Evolutionary conservation across 2,113 vertebrate species (phyloP), one percentile per base, ranked within the genome.

Genomic region (Platysteira castanea): DNA sequence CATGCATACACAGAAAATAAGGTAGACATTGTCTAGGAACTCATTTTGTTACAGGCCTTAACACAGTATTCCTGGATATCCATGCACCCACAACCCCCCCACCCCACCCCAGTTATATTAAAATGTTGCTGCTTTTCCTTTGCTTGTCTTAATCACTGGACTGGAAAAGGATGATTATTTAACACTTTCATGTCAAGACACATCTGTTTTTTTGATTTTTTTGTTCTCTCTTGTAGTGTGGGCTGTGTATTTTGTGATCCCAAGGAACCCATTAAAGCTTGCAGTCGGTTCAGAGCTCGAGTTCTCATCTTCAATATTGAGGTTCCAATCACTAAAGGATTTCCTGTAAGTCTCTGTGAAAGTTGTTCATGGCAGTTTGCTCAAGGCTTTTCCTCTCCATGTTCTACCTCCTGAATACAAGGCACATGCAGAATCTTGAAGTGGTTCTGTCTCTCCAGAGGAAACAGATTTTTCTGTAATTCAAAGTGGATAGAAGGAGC

Each of bases 291-390:
- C 98, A 98, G 98, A 98, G 99, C 99, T 85, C 97, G 99, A 57
- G 97, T 99, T 94, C 99, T 99, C 76, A 98, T 99, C 96, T 99
- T 99, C 96, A 99, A 99, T 93, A 99, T 99, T 73, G 99, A 99
- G 78, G 87, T 99, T 94, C 99, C 99, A 50, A 91, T 99, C 95
- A 99, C 99, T 65, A 98, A 99, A 98, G 99, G 99, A 89, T 99
- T 99, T 94, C 99, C 99, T 73, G 99, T 99, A 98, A 99, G 99
- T 98, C 57, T 93, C 11, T 84, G n/a, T 81, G 49, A 71, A 92
- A 67, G 37, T 39, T 87, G 26, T 67, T 93, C 28, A 5, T 77
- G 64, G 21, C 41, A 74, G 15, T 11, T 75, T 89, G 37, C 50
- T 95, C 46, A 69, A 49, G 37, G 8, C 42, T 75, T 84, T 91